A percentile compares a stretch with the other conserved stretches of the same genome.
phyloP scores from a whole-genome alignment of 30 jellyfish, hydroid and myxozoan genomes.

The Euphysa ruthae region DNA sequence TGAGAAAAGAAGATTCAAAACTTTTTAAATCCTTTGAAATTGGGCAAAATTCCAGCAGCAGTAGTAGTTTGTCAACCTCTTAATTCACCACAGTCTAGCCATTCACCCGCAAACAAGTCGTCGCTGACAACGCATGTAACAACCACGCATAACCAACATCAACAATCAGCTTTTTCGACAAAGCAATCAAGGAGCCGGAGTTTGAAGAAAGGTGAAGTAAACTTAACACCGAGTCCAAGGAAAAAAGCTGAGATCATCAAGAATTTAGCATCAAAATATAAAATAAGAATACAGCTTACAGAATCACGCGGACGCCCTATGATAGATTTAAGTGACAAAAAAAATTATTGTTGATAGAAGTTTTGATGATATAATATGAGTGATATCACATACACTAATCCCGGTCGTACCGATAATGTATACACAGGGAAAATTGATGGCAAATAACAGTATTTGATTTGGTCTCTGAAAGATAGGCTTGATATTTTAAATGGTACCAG shows the following conservation, averaged over 20 bases:
- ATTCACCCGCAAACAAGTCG: no score
- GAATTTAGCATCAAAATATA: conserved; percentile 20
- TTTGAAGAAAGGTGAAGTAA: no score
- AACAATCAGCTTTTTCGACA: no score
- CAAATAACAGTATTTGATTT: conserved; percentile 10
- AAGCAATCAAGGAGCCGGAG: no score
- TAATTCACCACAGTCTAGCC: no score
- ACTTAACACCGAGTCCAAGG: no score
- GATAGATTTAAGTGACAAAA: conserved; percentile 4
- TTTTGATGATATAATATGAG: not conserved
- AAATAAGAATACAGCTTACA: not conserved
- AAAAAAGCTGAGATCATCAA: not conserved
- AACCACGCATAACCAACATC: no score
- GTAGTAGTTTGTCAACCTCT: no score
- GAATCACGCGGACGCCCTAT: not conserved
- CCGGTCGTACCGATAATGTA: conserved; percentile 25
- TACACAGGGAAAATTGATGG: conserved; percentile 28
- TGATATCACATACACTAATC: conserved; percentile 27
- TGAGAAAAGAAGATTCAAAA: no score
- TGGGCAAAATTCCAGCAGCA: no score
- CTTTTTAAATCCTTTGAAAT: no score
- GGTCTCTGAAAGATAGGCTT: conserved; percentile 32
- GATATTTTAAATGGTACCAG: not conserved
- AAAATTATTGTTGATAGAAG: conserved; percentile 6
- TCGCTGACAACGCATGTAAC: no score